Evolutionary conservation across 92 coral and sea anemone species (phyloP).

Genomic region (Virgularia gustaviana): DNA sequence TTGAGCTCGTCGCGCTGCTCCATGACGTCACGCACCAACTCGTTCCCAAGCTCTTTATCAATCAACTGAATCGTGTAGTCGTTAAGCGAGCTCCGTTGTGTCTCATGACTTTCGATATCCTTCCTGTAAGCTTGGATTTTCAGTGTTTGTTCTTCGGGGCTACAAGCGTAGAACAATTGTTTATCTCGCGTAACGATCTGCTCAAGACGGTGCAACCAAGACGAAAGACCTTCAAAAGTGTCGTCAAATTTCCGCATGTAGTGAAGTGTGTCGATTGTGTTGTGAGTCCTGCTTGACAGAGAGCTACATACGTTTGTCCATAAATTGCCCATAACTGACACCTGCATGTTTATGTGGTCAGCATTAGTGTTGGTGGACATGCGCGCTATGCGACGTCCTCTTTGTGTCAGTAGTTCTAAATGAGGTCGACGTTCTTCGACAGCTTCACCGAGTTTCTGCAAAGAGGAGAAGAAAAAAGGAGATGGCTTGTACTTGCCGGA

Average conservation of each 20-base stretch:
- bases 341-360: slow-evolving; percentile 81
- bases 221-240: slow-evolving; percentile 58
- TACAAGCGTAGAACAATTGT: slow-evolving; percentile 81
- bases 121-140: slow-evolving; percentile 76
- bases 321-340: slow-evolving; percentile 67
- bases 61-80: slow-evolving; percentile 81
- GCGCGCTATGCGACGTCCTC: slow-evolving; percentile 67
- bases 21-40: slow-evolving; percentile 71
- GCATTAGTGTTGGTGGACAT: slow-evolving; percentile 80
- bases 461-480: background rate
- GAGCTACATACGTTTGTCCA: slow-evolving; percentile 83
- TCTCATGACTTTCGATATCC: slow-evolving; percentile 89
- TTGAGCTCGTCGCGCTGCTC: slow-evolving; percentile 75
- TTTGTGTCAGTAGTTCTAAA: slow-evolving; percentile 68
- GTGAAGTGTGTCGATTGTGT: slow-evolving; percentile 61
- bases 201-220: slow-evolving; percentile 79
- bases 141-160: slow-evolving; percentile 87
- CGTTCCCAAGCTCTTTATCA: slow-evolving; percentile 76
- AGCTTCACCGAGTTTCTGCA: slow-evolving; percentile 67
- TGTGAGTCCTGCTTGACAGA: slow-evolving; percentile 65
- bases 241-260: slow-evolving; percentile 63
- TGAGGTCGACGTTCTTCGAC: slow-evolving; percentile 86
- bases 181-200: slow-evolving; percentile 87
- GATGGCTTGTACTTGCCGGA: background rate
- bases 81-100: slow-evolving; percentile 73